Conservation (phyloP, 2,888 invertebrate genomes). For the Rhodophaea formosa region DNA sequence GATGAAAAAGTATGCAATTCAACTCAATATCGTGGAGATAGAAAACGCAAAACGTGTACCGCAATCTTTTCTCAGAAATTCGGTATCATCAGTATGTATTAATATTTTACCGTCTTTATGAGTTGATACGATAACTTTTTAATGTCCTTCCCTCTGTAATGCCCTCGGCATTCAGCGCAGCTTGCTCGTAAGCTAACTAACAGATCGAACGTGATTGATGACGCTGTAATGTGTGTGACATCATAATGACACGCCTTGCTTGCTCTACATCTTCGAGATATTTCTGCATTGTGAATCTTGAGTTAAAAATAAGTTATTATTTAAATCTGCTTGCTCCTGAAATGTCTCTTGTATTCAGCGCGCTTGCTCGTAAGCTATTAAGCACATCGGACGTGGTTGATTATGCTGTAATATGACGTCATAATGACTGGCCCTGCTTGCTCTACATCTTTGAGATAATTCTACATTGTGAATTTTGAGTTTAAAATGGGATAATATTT, state of each 20-base stretch:
- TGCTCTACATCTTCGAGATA: no score
- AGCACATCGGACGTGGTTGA: constrained; percentile 50
- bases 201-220: constrained; percentile 49
- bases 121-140: constrained; percentile 4
- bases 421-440: constrained; percentile 24
- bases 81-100: no score
- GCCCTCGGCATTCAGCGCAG: constrained; percentile 22
- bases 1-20: no score
- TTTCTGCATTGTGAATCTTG: neutral
- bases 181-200: constrained; percentile 24
- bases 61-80: no score
- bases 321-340: constrained; percentile 13
- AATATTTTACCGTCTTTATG: neutral
- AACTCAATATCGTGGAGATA: no score
- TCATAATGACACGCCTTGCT: no score
- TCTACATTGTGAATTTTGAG: no score
- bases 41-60: no score
- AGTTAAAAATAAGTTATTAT: neutral
- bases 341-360: constrained; percentile 22
- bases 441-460: neutral
- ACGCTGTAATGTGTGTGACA: no score
- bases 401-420: constrained; percentile 44
- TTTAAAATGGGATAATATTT: no score
- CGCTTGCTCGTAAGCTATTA: constrained; percentile 23
- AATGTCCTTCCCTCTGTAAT: constrained; percentile 16